phyloP scores from a whole-genome alignment of 2,888 invertebrate species.

The Meiosimyza platycephala region DNA sequence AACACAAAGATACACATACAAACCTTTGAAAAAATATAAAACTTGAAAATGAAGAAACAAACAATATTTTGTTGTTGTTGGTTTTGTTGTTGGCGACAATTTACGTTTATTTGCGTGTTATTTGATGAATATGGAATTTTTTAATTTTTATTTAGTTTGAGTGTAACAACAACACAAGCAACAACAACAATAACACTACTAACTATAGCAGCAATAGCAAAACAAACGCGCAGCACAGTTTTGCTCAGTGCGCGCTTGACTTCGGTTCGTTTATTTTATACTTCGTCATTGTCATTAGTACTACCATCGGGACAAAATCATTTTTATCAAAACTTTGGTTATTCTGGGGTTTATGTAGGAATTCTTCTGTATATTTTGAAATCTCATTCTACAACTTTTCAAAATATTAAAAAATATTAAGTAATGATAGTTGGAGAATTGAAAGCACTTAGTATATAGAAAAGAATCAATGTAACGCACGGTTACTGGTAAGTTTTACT shows the following conservation, averaged over 20 bases:
- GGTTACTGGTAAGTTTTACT: too few relatives aligned
- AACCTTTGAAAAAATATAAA: constrained; percentile 37
- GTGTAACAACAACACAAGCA: constrained; percentile 23
- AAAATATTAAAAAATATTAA: too few relatives aligned
- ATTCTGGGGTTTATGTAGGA: too few relatives aligned
- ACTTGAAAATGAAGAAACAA: constrained; percentile 31
- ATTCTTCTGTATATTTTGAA: too few relatives aligned
- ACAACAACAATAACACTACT: constrained; percentile 11
- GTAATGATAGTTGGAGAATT: too few relatives aligned
- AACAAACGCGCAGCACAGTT: constrained; percentile 15
- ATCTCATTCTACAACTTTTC: too few relatives aligned
- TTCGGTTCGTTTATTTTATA: neutral
- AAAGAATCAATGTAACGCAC: too few relatives aligned
- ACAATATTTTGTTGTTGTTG: constrained; percentile 33
- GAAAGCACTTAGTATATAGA: too few relatives aligned
- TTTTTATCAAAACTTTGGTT: too few relatives aligned
- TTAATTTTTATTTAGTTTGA: constrained; percentile 33
- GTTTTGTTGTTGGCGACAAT: constrained; percentile 41
- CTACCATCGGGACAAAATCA: too few relatives aligned
- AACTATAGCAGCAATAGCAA: constrained; percentile 21
- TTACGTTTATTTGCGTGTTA: constrained; percentile 42
- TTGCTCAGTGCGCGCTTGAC: constrained; percentile 8
- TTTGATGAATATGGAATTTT: constrained; percentile 40
- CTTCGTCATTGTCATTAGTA: too few relatives aligned
- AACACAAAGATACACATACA: constrained; percentile 44